Evolutionary conservation across 1,140 invertebrate species (phyloP).

Genomic region (Pinna nobilis): DNA sequence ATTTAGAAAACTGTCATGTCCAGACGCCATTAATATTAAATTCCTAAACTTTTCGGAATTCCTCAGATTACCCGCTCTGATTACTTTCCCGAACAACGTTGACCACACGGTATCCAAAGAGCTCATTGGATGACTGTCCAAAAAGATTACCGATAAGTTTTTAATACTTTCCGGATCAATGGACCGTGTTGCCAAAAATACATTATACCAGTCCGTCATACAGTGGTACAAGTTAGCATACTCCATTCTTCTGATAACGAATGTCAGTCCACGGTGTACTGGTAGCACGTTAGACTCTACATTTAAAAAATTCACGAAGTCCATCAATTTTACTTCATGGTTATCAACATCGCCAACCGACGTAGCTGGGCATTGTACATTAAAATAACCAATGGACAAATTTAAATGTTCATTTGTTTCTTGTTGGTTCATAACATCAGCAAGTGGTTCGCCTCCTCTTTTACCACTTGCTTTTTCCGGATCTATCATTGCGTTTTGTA

Average conservation of each 20-base stretch:
- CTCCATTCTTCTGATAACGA: constrained; percentile 66
- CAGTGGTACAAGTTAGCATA: constrained; percentile 73
- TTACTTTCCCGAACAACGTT: constrained; percentile 57
- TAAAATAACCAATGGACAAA: constrained; percentile 29
- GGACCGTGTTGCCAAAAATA: constrained; percentile 68
- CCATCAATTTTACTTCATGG: not conserved
- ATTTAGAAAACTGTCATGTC: constrained; percentile 68
- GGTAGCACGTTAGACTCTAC: not conserved
- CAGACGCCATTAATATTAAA: constrained; percentile 64
- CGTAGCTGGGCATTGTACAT: constrained; percentile 19
- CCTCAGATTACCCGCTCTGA: constrained; percentile 36
- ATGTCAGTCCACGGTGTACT: constrained; percentile 29
- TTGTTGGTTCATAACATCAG: constrained; percentile 58
- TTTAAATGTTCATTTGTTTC: constrained; percentile 58
- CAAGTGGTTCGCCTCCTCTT: constrained; percentile 62
- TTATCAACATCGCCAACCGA: not conserved
- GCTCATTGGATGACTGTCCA: constrained; percentile 67
- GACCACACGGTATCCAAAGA: constrained; percentile 63
- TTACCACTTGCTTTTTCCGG: not conserved
- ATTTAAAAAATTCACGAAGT: constrained; percentile 2
- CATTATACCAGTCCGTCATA: constrained; percentile 72
- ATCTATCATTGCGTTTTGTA: constrained; percentile 7
- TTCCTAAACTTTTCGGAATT: constrained; percentile 39
- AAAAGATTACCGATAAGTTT: constrained; percentile 57
- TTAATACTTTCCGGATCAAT: constrained; percentile 47